Evolutionary conservation across 2,888 invertebrate genomes (phyloP).

Genomic region (Conomelus anceps): DNA sequence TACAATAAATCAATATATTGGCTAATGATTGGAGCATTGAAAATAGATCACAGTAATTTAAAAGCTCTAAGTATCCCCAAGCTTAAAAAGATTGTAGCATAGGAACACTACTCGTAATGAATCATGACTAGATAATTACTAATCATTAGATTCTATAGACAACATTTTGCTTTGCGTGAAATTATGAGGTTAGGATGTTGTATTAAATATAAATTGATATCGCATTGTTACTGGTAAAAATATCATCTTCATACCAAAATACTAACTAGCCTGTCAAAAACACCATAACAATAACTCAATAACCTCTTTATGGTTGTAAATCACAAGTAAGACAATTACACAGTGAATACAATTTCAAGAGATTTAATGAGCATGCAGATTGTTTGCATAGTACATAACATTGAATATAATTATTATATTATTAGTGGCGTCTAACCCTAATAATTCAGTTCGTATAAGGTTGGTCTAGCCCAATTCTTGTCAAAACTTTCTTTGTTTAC

Average conservation of each 20-base stretch:
- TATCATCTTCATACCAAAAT: not conserved
- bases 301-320: not conserved
- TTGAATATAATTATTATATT: not conserved
- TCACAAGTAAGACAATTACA: not conserved
- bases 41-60: too few relatives aligned
- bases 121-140: too few relatives aligned
- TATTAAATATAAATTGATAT: too few relatives aligned
- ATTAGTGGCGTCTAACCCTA: not conserved
- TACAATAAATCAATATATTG: too few relatives aligned
- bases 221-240: too few relatives aligned
- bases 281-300: not conserved
- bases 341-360: not conserved
- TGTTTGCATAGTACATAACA: not conserved
- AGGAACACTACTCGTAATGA: too few relatives aligned
- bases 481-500: constrained; percentile 12
- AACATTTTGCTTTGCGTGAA: too few relatives aligned
- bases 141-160: too few relatives aligned
- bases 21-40: too few relatives aligned
- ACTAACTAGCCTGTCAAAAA: not conserved
- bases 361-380: not conserved
- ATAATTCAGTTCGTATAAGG: not conserved
- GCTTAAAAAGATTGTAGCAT: too few relatives aligned
- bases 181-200: too few relatives aligned
- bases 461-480: constrained; percentile 3
- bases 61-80: too few relatives aligned